A percentile compares a stretch with the other conserved stretches of the same genome.
Evolutionary conservation across 1,140 invertebrate species (phyloP).

Genomic region (Oedothorax gibbosus): DNA sequence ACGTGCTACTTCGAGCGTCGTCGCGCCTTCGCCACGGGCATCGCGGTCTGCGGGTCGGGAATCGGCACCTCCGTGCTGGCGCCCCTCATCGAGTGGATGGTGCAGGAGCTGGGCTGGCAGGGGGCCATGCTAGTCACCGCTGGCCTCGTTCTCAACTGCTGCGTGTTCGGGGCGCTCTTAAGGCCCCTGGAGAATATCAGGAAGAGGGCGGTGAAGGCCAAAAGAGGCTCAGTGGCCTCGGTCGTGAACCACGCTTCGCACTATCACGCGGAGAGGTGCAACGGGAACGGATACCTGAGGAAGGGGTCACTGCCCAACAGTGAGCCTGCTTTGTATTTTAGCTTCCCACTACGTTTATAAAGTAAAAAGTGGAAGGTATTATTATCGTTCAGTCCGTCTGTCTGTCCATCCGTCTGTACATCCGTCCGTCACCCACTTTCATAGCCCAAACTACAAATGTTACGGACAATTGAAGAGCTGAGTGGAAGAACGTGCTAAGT

Average conservation of each 20-base stretch:
- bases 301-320: constrained; percentile 41
- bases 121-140: constrained; percentile 67
- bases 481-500: too few species aligned
- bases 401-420: too few species aligned
- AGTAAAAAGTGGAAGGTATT: too few species aligned
- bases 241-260: background rate
- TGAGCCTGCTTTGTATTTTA: background rate
- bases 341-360: too few species aligned
- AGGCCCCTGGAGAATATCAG: constrained; percentile 43
- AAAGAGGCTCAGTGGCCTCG: background rate
- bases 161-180: constrained; percentile 66
- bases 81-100: constrained; percentile 61
- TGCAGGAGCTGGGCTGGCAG: constrained; percentile 61
- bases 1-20: constrained; percentile 73
- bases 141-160: constrained; percentile 65
- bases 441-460: too few species aligned
- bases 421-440: too few species aligned
- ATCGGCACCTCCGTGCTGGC: constrained; percentile 81
- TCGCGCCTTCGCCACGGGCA: constrained; percentile 73
- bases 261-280: background rate
- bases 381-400: too few species aligned
- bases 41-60: constrained; percentile 90
- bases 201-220: background rate
- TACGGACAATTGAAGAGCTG: too few species aligned
- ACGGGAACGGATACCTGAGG: background rate